Base-by-base conservation (phyloP, 2,797 vertebrate genomes). In the Malurus leucopterus region DNA sequence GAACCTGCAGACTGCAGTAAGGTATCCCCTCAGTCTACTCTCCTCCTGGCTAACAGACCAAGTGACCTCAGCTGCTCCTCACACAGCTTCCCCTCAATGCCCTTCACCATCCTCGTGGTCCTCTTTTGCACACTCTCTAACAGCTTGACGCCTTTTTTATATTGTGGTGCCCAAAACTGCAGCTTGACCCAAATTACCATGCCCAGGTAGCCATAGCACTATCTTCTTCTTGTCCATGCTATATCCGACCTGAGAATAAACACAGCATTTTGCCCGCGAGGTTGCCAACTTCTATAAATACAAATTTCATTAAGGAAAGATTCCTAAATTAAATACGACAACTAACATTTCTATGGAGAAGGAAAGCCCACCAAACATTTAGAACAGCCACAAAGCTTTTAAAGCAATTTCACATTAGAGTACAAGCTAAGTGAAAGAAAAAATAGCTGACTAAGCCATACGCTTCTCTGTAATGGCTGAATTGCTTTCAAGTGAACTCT, bases 401-500 rank as follows among this genome's bases (percentile, higher is more conserved):
- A 88, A 81, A 82, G 68, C 29, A 84, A 84, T 88, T 84, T 70
- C 43, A 72, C 14, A 55, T 51, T 55, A 84, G 36, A 89, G 86
- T 29, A 84, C 51, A 64, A 77, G 68, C 40, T 47, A 86, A 83
- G 8, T 70, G 34, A 65, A 84, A 93, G 68, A 84, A 89, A 89
- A 91, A 75, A 41, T 76, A 85, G 75, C 72, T 90, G 71, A 90
- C 55, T 83, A 92, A 92, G 79, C 30, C 3, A 1, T 36, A 61
- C 7, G 6, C 17, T 73, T 50, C 55, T 49, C 64, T 69, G 30
- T 21, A 90, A 79, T 49, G 41, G 50, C 27, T 91, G 75, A 84
- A 76, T 32, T 84, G 41, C 71, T 90, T 92, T 92, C 61, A 88
- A 36, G 78, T 55, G 62, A 92, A 88, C 36, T 46, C 46, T 74